These are phyloP conservation scores for Xenopus borealis DNA, from an alignment of 2,113 vertebrate species.

Conservation along the genomic window DNA sequence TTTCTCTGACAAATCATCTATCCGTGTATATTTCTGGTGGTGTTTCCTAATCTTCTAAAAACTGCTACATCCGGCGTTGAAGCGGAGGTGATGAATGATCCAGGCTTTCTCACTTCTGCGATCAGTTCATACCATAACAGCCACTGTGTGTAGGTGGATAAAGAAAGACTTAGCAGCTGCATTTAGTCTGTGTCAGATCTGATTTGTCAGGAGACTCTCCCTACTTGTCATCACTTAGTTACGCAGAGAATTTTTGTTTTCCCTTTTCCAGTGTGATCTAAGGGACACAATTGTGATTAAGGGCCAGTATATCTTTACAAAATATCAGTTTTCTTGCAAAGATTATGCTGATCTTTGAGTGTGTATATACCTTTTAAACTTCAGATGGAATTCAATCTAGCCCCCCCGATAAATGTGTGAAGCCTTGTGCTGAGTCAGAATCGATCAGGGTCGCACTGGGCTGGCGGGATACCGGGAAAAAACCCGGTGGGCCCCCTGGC, in stretches of 20 bases:
- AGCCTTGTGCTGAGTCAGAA: not conserved
- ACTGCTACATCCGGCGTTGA: no score
- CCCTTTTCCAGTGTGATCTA: not conserved
- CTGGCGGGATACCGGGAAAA: no score
- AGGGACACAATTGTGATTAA: not conserved
- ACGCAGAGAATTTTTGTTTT: constrained; percentile 2
- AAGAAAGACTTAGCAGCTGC: constrained; percentile 60
- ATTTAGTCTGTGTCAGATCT: constrained; percentile 19
- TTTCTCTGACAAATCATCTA: no score
- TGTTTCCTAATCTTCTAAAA: no score
- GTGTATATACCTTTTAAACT: no score
- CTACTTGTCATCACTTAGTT: constrained; percentile 23
- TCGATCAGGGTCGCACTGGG: not conserved
- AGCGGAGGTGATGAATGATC: no score
- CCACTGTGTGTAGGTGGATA: constrained; percentile 61
- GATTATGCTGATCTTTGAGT: no score
- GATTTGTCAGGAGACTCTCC: constrained; percentile 24
- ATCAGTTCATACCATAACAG: constrained; percentile 44
- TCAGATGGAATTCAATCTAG: not conserved
- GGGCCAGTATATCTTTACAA: no score
- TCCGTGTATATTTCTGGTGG: no score
- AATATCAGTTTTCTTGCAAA: no score
- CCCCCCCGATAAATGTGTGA: not conserved
- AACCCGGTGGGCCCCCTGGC: no score
- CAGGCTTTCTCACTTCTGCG: constrained; percentile 8